These are phyloP conservation scores for Acleris cristana DNA, from an alignment of 2,888 invertebrate species.

Conservation along the genomic window DNA sequence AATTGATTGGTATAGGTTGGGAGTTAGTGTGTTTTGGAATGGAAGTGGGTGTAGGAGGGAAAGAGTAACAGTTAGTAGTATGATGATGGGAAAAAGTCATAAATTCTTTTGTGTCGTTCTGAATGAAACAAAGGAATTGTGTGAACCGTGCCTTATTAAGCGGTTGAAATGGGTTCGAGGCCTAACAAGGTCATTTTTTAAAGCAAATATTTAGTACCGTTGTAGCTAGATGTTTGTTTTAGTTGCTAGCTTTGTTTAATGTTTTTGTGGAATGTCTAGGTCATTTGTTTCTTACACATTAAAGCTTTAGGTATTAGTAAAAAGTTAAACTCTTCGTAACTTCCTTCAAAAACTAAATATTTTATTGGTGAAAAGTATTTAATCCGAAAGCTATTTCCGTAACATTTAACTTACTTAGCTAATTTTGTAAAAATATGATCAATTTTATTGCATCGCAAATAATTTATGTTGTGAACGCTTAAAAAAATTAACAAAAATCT, in stretches of 20 bases:
- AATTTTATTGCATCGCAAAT: too few species aligned
- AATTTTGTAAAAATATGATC: too few species aligned
- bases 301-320: too few species aligned
- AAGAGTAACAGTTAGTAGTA: conserved; percentile 27
- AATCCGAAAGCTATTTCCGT: too few species aligned
- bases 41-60: conserved; percentile 8
- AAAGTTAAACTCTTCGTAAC: too few species aligned
- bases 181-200: conserved; percentile 40
- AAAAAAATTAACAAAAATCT: too few species aligned
- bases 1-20: background rate
- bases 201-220: conserved; percentile 36
- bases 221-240: conserved; percentile 13
- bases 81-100: conserved; percentile 39
- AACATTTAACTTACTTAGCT: too few species aligned
- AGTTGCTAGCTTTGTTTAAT: conserved; percentile 1
- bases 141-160: conserved; percentile 36
- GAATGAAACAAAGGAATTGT: conserved; percentile 39
- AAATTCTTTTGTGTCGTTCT: conserved; percentile 35
- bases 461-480: too few species aligned
- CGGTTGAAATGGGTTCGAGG: conserved; percentile 31
- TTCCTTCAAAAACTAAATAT: too few species aligned
- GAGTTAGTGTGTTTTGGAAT: conserved; percentile 9
- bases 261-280: too few species aligned
- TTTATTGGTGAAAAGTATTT: too few species aligned
- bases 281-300: too few species aligned